Evolutionary conservation across 2,888 invertebrate species (phyloP), one percentile per base, ranked within the genome.

Genomic region (Heteromurus nitidus): DNA sequence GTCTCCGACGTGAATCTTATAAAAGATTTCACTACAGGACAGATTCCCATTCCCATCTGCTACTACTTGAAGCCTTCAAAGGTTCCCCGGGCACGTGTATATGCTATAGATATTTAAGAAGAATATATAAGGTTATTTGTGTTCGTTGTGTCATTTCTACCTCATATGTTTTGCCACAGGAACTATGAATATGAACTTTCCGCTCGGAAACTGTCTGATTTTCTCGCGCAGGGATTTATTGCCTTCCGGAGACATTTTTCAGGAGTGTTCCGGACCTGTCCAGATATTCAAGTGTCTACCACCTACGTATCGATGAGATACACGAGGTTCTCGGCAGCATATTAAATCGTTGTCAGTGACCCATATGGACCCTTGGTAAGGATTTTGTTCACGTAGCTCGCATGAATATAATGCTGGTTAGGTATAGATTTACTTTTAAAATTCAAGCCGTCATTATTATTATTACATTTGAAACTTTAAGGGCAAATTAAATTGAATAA

Each of bases 221-320:
- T 68, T 18, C 68, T 68, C 53, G 50, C 68, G 22, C 24, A 31
- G 53, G 30, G 53, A 68, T 53, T 68, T 68, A 68, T 68, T 50
- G 31, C 53, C 53, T 68, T 50, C 65, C 24, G 22, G 65, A 18
- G 65, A 24, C 31, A 47, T 47, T 47, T 47, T 47, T 47, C 47
- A 47, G 47, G 11, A 16, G n/a, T 47, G 47, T 47, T 11, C 7
- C n/a, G 3, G 16, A 3, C 47, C 36, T 13, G 36, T 9, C 47
- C 3, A 47, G 47, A 47, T 47, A 47, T n/a, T 16, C 47, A 3
- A n/a, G 7, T 47, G 47, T 5, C 47, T 47, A 47, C 47, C 47
- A 47, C 47, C n/a, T 47, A 36, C 5, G 13, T 36, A 36, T 36
- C 36, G 11, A 47, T 16, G n/a, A 47, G 47, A 11, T 3, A 16